Evolutionary conservation across 2,888 invertebrate genomes (phyloP), one percentile per base, ranked within the genome.

Genomic region (Melanostoma scalare): DNA sequence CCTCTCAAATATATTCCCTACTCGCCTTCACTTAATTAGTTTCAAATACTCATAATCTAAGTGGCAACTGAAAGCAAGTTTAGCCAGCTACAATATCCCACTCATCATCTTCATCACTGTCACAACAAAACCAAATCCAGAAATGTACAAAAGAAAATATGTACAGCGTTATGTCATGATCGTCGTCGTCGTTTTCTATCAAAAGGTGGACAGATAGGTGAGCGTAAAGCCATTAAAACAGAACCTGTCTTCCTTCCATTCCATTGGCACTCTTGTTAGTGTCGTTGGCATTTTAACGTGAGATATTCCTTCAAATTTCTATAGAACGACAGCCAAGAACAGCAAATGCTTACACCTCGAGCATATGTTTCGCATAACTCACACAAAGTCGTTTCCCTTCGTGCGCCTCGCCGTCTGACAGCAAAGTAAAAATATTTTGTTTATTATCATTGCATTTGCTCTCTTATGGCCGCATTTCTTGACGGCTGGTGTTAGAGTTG

Each of bases 341-440:
- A 46, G 67, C 46, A 58, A 55, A 71, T 10, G 46, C 31, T 35
- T 60, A 65, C 69, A 60, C 35, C 52, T 68, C n/a, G 35, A 67
- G 42, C 84, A 79, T 67, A 79, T 79, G 74, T 84, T 79, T 44
- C 44, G 33, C 42, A 60, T 80, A 75, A 75, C 65, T 72, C 55
- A 65, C 44, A 58, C 9, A 30, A 46, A 69, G 38, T 65, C 30
- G 67, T 56, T 68, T 55, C 38, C 46, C 44, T 52, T 40, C 40
- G 20, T 20, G 20, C 20, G 20, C 20, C 20, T 1, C 20, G 0
- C 20, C 20, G 20, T 20, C 31, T 67, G 42, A 33, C 38, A 20
- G 20, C 20, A 20, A 1, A 20, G 20, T 20, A 20, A 65, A 40
- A 55, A 72, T 58, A 60, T 56, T 53, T 10, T 10, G 33, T 46